Conservation (phyloP, 2,888 invertebrate genomes). For the Perdita meconis region DNA sequence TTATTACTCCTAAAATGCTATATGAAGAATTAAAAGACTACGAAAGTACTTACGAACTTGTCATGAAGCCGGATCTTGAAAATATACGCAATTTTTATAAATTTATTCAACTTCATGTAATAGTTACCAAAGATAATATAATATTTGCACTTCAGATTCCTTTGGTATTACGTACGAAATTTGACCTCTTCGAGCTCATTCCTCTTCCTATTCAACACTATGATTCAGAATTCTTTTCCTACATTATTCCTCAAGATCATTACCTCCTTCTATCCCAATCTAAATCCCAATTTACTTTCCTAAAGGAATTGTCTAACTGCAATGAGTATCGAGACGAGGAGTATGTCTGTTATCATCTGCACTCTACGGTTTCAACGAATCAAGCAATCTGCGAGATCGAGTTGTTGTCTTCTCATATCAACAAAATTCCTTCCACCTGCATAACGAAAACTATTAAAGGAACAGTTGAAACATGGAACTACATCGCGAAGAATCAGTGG, state of each 20-base stretch:
- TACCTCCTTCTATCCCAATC: constrained; percentile 20
- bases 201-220: constrained; percentile 24
- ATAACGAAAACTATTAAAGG: constrained; percentile 16
- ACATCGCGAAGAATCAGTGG: constrained; percentile 24
- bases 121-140: constrained; percentile 7
- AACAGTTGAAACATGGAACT: constrained; percentile 19
- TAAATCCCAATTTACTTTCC: constrained; percentile 30
- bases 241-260: constrained; percentile 17
- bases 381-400: constrained; percentile 28
- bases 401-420: constrained; percentile 14
- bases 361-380: constrained; percentile 3
- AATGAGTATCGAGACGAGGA: constrained; percentile 33
- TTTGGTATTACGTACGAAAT: constrained; percentile 20
- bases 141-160: constrained; percentile 24
- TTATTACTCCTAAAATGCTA: constrained; percentile 24
- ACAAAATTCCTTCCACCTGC: constrained; percentile 12
- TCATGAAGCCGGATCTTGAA: constrained; percentile 22
- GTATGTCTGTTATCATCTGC: constrained; percentile 23
- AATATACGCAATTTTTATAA: constrained; percentile 28
- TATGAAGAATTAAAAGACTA: constrained; percentile 27
- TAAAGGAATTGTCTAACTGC: constrained; percentile 15
- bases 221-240: constrained; percentile 15
- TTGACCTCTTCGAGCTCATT: constrained; percentile 21
- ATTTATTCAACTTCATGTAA: constrained; percentile 23
- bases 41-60: constrained; percentile 12